A percentile compares a stretch with the other conserved stretches of the same genome.
phyloP scores from a whole-genome alignment of 2,113 vertebrate genomes.

The Okapia johnstoni region DNA sequence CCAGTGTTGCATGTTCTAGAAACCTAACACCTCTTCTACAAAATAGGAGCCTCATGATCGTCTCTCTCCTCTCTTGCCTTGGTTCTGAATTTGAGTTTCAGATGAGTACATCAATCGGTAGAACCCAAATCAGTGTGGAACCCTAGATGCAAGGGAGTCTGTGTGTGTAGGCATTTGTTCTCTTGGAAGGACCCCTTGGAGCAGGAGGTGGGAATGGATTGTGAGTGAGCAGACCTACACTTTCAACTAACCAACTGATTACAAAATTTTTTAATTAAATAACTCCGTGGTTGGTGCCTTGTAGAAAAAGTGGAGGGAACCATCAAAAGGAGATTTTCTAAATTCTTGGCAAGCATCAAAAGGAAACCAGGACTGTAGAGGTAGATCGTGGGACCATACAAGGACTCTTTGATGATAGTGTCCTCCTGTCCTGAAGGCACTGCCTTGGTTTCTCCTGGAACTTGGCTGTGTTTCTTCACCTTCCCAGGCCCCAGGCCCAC shows the following conservation, averaged over 20 bases:
- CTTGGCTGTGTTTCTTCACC: neutral
- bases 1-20: neutral
- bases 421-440: neutral
- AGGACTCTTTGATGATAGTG: neutral
- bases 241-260: neutral
- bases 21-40: neutral
- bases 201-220: neutral
- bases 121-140: neutral
- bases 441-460: accelerated
- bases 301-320: neutral
- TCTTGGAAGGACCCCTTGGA: too few species aligned
- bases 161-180: accelerated
- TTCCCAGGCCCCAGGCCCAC: neutral
- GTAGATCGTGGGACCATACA: accelerated
- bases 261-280: neutral
- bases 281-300: neutral
- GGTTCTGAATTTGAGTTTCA: neutral
- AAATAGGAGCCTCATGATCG: neutral
- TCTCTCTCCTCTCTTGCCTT: neutral
- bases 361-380: neutral
- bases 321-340: neutral
- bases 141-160: neutral
- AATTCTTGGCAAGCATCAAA: neutral
- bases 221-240: neutral
- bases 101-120: neutral